A percentile compares a stretch with the other conserved stretches of the same genome.
Conservation (phyloP, 2,888 invertebrate genomes). For the Calliphora vomitoria region DNA sequence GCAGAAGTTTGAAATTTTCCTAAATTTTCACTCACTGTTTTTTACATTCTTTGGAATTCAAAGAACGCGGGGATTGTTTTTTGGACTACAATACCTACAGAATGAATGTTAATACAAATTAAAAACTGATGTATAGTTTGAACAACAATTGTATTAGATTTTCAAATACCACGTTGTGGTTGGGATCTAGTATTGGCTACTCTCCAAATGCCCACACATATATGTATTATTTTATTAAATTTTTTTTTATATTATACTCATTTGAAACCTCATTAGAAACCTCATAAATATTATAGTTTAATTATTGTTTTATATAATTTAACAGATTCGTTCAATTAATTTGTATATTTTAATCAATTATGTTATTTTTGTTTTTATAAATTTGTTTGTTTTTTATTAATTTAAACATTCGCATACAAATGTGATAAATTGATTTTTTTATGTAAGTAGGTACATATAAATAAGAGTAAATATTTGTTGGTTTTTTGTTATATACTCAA, state of each 20-base stretch:
- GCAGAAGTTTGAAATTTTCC: too few relatives aligned
- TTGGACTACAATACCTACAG: too few relatives aligned
- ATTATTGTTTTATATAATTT: slow-evolving; percentile 9
- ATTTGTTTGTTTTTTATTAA: background rate
- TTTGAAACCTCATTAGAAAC: background rate
- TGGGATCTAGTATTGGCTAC: too few relatives aligned
- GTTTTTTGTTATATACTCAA: background rate
- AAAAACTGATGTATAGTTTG: too few relatives aligned
- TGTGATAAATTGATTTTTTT: background rate
- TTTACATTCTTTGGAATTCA: too few relatives aligned
- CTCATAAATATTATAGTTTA: background rate
- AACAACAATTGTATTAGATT: too few relatives aligned
- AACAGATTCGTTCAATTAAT: slow-evolving; percentile 13
- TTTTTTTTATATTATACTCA: background rate
- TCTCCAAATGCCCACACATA: too few relatives aligned
- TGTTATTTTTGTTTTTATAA: background rate
- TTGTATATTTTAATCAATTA: slow-evolving; percentile 7
- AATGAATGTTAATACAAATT: too few relatives aligned
- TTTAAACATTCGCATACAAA: background rate
- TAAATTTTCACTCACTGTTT: too few relatives aligned
- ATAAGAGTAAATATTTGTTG: background rate
- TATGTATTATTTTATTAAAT: background rate
- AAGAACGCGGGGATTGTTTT: too few relatives aligned
- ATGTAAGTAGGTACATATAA: too few relatives aligned
- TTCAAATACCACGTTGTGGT: too few relatives aligned